Percentiles rank a stretch among this genome's conserved stretches.
Evolutionary conservation across 2,797 vertebrate species (phyloP).

Genomic region (Coregonus suidteri): DNA sequence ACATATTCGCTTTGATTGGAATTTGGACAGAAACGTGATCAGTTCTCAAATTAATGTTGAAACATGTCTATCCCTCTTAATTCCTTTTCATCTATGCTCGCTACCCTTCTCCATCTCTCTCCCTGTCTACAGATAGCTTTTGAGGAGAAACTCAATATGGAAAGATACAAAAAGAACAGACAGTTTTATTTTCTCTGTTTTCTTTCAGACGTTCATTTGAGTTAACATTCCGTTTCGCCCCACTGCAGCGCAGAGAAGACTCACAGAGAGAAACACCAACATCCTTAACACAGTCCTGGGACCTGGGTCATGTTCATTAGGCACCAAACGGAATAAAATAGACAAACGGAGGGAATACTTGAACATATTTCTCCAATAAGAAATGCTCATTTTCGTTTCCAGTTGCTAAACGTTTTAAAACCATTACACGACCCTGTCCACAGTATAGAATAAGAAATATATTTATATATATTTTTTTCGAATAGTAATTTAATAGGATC

Average conservation of each 20-base stretch:
- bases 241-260: constrained; percentile 12
- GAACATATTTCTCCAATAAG: too few species aligned
- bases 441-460: background rate
- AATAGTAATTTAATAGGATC: too few species aligned
- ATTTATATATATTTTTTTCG: too few species aligned
- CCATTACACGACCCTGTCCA: too few species aligned
- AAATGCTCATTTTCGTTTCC: too few species aligned
- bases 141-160: constrained; percentile 14
- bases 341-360: too few species aligned
- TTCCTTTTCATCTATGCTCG: background rate
- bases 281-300: constrained; percentile 6
- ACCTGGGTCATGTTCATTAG: too few species aligned
- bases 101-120: constrained; percentile 21
- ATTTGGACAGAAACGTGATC: background rate
- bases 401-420: too few species aligned
- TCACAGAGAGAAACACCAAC: constrained; percentile 14
- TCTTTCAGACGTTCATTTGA: background rate
- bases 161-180: background rate
- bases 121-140: constrained; percentile 20
- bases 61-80: background rate
- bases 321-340: too few species aligned
- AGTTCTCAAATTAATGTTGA: background rate
- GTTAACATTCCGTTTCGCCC: background rate
- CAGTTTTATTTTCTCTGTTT: background rate
- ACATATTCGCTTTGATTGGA: background rate